Evolutionary conservation across 2,113 vertebrate species (phyloP).

Genomic region (Romanogobio albipinnatus): DNA sequence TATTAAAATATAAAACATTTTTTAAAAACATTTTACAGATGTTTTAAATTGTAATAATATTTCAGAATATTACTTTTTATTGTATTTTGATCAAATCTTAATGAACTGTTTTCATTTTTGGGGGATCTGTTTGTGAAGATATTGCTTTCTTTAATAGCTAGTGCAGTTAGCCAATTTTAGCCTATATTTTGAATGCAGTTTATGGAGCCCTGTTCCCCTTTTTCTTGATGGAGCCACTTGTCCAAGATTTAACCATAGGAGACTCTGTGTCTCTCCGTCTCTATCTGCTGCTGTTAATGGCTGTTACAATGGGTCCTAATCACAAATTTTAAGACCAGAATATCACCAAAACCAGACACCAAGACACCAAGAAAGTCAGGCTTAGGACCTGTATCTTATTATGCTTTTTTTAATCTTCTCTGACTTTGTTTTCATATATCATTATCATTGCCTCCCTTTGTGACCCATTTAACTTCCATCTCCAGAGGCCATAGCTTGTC

Average conservation of each 20-base stretch:
- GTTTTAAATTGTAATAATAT: too few relatives aligned
- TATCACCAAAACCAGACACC: background rate
- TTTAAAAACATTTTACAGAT: too few relatives aligned
- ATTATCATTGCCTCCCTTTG: constrained; percentile 44
- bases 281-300: constrained; percentile 58
- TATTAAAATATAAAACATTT: too few relatives aligned
- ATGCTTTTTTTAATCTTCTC: constrained; percentile 50
- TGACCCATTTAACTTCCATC: constrained; percentile 49
- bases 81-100: too few relatives aligned
- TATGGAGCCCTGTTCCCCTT: background rate
- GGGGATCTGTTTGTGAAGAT: too few relatives aligned
- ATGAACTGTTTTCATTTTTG: too few relatives aligned
- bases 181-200: background rate
- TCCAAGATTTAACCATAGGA: constrained; percentile 67
- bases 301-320: constrained; percentile 30
- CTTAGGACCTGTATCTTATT: constrained; percentile 16
- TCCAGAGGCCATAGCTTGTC: constrained; percentile 30
- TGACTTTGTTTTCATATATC: constrained; percentile 50
- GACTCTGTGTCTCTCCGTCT: too few relatives aligned
- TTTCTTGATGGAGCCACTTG: constrained; percentile 47
- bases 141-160: too few relatives aligned
- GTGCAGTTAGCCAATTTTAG: too few relatives aligned
- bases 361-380: background rate
- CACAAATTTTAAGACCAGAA: background rate
- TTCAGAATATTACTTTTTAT: too few relatives aligned